Conservation (phyloP, 2,888 invertebrate species). For the Physocephala rufipes region DNA sequence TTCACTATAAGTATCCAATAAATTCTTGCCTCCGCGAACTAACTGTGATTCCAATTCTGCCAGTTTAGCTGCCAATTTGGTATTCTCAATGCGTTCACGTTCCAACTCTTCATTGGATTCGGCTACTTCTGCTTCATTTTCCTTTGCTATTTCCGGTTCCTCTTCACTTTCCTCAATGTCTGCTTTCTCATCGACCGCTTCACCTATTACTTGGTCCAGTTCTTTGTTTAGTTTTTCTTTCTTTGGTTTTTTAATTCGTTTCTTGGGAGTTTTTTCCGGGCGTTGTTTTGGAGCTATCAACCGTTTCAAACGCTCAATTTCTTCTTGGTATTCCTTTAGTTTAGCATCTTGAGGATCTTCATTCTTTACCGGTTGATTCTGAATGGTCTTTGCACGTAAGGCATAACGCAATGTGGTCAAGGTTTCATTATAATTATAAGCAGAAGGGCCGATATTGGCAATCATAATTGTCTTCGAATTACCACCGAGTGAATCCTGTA, state of each 20-base stretch:
- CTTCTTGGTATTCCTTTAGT: conserved; percentile 92
- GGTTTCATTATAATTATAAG: conserved; percentile 97
- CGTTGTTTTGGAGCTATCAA: conserved; percentile 66
- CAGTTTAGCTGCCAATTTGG: conserved; percentile 81
- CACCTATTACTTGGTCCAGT: conserved; percentile 41
- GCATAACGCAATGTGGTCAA: conserved; percentile 96
- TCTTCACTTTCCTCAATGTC: conserved; percentile 61
- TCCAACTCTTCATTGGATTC: conserved; percentile 67
- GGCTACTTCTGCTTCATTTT: conserved; percentile 58
- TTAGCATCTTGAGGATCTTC: conserved; percentile 99
- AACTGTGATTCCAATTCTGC: conserved; percentile 91
- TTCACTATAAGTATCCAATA: conserved; percentile 94
- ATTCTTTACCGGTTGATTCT: conserved; percentile 97
- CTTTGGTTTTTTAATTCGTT: conserved; percentile 56
- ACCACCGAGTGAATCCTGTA: conserved; percentile 98
- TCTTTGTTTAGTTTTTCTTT: conserved; percentile 55
- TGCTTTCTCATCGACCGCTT: conserved; percentile 11
- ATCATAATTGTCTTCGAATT: conserved; percentile 99
- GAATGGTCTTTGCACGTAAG: conserved; percentile 96
- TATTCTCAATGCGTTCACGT: conserved; percentile 76
- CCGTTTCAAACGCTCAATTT: conserved; percentile 79
- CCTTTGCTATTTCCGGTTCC: conserved; percentile 62
- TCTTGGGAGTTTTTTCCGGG: conserved; percentile 51
- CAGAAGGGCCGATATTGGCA: conserved; percentile 97
- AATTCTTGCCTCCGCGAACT: conserved; percentile 92